These are phyloP conservation scores for Xestia ashworthii DNA, from an alignment of 2,888 invertebrate species.

Conservation along the genomic window DNA sequence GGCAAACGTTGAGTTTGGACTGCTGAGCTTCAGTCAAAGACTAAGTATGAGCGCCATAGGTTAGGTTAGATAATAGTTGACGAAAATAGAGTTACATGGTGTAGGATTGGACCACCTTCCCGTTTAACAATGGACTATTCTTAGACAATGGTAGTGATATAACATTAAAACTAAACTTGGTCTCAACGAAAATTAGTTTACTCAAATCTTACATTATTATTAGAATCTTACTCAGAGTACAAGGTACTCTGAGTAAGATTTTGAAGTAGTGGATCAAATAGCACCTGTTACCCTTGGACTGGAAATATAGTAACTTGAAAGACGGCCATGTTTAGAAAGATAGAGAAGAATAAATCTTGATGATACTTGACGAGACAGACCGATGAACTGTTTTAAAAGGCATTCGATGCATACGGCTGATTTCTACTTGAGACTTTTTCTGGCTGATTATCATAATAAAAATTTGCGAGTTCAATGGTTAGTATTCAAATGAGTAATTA, in stretches of 20 bases:
- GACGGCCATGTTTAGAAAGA: background rate
- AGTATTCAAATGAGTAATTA: background rate
- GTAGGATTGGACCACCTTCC: background rate
- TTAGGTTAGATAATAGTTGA: background rate
- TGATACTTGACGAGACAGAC: background rate
- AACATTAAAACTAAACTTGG: background rate
- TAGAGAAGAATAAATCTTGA: background rate
- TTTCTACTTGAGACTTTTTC: background rate
- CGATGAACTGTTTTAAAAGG: constrained; percentile 3
- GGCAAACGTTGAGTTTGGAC: too few species aligned
- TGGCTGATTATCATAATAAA: background rate
- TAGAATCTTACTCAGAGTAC: too few species aligned
- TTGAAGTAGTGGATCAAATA: background rate
- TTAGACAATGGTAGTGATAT: background rate
- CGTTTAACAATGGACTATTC: background rate
- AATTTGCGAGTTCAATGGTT: background rate
- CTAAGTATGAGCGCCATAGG: too few species aligned
- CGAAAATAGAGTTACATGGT: background rate
- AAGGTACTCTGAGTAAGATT: background rate
- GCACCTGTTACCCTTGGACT: background rate
- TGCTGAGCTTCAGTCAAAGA: too few species aligned
- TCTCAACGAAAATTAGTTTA: background rate
- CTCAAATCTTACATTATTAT: too few species aligned
- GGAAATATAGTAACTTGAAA: background rate
- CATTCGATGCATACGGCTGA: background rate